A percentile compares a stretch with the other conserved stretches of the same genome.
Conservation (phyloP, 2,888 invertebrate species). For the Isotomurus palustris region DNA sequence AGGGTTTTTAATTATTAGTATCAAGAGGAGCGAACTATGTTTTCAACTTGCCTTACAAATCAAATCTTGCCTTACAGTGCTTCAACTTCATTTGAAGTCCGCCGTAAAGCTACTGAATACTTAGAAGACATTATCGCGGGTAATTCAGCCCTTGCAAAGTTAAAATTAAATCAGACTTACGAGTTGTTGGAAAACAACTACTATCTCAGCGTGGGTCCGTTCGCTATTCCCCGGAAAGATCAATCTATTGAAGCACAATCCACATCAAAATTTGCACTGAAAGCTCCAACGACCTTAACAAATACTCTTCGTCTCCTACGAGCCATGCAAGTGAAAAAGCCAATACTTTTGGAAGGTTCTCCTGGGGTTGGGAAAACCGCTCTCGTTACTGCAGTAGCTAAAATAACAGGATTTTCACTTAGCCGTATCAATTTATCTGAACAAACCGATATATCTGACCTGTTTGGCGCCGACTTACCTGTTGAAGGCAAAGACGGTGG, state of each 20-base stretch:
- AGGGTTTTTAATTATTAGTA: neutral
- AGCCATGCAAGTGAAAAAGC: slow-evolving; percentile 76
- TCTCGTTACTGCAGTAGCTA: slow-evolving; percentile 58
- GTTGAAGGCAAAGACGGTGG: slow-evolving; percentile 79
- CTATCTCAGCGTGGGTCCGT: slow-evolving; percentile 17
- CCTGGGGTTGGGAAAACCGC: slow-evolving; percentile 99
- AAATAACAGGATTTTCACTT: slow-evolving; percentile 28
- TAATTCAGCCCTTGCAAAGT: neutral
- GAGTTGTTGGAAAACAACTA: neutral
- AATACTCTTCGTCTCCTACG: slow-evolving; percentile 82
- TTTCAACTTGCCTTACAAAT: neutral
- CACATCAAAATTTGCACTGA: slow-evolving; percentile 61
- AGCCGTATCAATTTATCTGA: slow-evolving; percentile 92
- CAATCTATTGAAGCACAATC: neutral
- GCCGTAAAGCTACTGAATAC: slow-evolving; percentile 2
- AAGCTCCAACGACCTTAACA: slow-evolving; percentile 69
- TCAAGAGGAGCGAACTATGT: neutral
- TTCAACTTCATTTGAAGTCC: neutral
- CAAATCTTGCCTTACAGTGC: neutral
- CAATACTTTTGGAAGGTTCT: slow-evolving; percentile 90
- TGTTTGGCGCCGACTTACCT: slow-evolving; percentile 97
- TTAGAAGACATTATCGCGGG: slow-evolving; percentile 4
- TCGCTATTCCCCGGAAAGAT: slow-evolving; percentile 22
- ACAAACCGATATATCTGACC: slow-evolving; percentile 93
- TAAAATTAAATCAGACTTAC: neutral